Evolutionary conservation across 2,113 vertebrate species (phyloP).

Genomic region (Microcebus lehilahytsara): DNA sequence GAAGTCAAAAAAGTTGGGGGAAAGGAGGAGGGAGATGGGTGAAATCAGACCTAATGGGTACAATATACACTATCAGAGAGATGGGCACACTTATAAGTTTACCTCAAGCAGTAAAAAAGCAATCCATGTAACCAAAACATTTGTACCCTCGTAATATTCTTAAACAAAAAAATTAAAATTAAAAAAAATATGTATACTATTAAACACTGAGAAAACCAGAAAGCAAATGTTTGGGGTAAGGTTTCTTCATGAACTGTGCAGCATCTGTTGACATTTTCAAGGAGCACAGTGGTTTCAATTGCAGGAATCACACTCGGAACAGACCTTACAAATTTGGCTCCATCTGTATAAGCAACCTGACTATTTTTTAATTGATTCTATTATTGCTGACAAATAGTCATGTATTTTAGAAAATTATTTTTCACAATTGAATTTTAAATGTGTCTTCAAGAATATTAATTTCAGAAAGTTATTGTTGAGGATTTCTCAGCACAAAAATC

Average conservation of each 20-base stretch:
- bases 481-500: neutral
- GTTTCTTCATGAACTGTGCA: neutral
- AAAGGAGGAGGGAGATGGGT: too few relatives aligned
- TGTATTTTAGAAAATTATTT: neutral
- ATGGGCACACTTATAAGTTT: too few relatives aligned
- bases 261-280: neutral
- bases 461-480: neutral
- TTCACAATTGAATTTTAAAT: neutral
- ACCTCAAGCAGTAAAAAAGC: too few relatives aligned
- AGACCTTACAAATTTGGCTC: neutral
- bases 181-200: neutral
- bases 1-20: too few relatives aligned
- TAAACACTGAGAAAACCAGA: neutral
- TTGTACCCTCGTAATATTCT: too few relatives aligned
- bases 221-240: neutral
- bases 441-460: neutral
- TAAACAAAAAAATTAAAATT: too few relatives aligned
- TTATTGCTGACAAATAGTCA: neutral
- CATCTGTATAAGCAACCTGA: neutral
- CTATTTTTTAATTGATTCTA: neutral
- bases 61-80: too few relatives aligned
- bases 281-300: neutral
- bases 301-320: neutral
- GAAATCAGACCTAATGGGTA: too few relatives aligned
- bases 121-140: too few relatives aligned